phyloP scores from a whole-genome alignment of 1,140 invertebrate genomes.

The Notospermus geniculatus region DNA sequence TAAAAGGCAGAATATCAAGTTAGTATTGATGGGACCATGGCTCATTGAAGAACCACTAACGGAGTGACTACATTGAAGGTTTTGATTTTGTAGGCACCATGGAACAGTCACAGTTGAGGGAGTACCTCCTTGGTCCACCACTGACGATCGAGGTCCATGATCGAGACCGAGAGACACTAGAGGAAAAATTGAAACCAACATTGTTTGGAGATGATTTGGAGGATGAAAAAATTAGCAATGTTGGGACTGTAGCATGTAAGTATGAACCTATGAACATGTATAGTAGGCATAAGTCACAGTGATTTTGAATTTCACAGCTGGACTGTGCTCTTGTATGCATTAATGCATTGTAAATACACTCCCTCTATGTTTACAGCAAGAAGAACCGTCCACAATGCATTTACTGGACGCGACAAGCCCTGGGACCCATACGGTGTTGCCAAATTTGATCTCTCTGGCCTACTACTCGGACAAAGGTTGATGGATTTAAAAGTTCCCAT shows the following conservation, averaged over 20 bases:
- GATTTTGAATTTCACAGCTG: too few species aligned
- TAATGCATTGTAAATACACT: too few species aligned
- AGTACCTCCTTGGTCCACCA: slow-evolving; percentile 47
- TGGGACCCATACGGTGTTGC: slow-evolving; percentile 55
- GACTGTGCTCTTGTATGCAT: too few species aligned
- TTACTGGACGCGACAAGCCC: slow-evolving; percentile 42
- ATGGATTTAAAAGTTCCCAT: slow-evolving; percentile 47
- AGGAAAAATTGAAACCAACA: slow-evolving; percentile 37
- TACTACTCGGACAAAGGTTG: slow-evolving; percentile 47
- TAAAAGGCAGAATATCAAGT: too few species aligned
- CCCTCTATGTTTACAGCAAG: slow-evolving; percentile 33
- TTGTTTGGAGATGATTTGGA: slow-evolving; percentile 54
- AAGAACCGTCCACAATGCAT: slow-evolving; percentile 51
- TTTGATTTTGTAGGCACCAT: slow-evolving; percentile 38
- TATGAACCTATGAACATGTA: neutral
- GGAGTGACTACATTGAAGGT: neutral
- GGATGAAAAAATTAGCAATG: slow-evolving; percentile 56
- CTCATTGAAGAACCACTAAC: too few species aligned
- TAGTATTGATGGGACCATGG: too few species aligned
- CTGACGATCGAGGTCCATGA: slow-evolving; percentile 54
- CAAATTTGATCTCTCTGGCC: slow-evolving; percentile 48
- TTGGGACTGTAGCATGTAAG: slow-evolving; percentile 52
- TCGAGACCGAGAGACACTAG: slow-evolving; percentile 41
- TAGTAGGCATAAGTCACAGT: too few species aligned
- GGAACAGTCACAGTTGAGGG: slow-evolving; percentile 40